Evolutionary conservation across 2,797 vertebrate genomes (phyloP).

Genomic region (Mormyrops boulengeri): DNA sequence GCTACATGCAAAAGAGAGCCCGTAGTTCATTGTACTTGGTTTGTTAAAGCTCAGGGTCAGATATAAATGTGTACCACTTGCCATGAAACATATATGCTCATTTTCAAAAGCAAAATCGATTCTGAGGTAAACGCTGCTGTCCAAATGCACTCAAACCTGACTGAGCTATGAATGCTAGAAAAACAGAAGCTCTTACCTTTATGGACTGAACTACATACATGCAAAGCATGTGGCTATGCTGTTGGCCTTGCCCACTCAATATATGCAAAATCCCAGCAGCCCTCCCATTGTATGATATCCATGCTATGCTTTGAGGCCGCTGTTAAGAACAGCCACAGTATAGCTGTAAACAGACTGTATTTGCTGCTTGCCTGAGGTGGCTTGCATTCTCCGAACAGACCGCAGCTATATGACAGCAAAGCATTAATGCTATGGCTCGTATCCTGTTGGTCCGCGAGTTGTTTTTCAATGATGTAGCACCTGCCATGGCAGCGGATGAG

Average conservation of each 20-base stretch:
- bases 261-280: constrained; percentile 4
- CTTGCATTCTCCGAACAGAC: background rate
- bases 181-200: background rate
- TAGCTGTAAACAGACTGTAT: background rate
- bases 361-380: background rate
- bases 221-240: background rate
- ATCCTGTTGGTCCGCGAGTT: background rate
- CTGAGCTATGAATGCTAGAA: background rate
- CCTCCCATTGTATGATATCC: background rate
- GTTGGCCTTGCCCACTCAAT: background rate
- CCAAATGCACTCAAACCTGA: background rate
- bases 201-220: background rate
- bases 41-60: background rate
- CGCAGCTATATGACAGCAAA: background rate
- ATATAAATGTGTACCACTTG: background rate
- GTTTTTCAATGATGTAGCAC: background rate
- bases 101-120: background rate
- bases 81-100: background rate
- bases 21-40: background rate
- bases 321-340: background rate
- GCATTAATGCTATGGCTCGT: background rate
- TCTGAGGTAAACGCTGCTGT: background rate
- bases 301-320: background rate
- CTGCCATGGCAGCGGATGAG: background rate
- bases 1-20: background rate